These are phyloP conservation scores for Pantherophis alleghaniensis DNA, from an alignment of 2,797 vertebrate species.

Conservation along the genomic window DNA sequence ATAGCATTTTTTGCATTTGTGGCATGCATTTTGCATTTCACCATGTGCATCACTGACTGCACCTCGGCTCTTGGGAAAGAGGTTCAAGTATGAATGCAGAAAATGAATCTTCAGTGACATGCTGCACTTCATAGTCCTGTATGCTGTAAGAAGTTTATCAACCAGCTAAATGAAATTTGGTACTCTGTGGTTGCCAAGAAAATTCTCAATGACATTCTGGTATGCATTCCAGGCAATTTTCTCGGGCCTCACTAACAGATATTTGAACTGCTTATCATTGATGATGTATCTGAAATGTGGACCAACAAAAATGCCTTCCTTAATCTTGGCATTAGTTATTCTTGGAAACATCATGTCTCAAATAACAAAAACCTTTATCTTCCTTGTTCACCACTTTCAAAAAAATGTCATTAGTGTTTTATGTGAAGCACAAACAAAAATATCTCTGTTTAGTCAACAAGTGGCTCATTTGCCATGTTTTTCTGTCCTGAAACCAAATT, in stretches of 20 bases:
- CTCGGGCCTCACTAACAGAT: not conserved
- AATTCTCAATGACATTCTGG: not conserved
- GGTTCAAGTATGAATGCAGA: not conserved
- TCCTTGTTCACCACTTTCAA: not conserved
- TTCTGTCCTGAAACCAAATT: not conserved
- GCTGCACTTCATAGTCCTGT: not conserved
- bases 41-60: not conserved
- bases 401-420: not conserved
- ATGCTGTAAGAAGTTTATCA: not conserved
- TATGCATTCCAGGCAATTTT: not conserved
- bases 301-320: not conserved
- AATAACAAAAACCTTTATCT: not conserved
- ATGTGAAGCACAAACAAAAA: not conserved
- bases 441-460: not conserved
- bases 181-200: not conserved
- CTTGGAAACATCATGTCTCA: not conserved
- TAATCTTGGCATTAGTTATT: not conserved
- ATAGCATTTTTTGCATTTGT: not conserved
- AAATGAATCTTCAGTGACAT: not conserved
- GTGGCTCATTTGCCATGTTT: not conserved
- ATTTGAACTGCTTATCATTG: not conserved
- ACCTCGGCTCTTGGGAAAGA: not conserved
- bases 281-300: not conserved
- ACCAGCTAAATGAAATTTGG: not conserved
- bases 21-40: not conserved